Conservation (phyloP, 2,113 vertebrate species). For the Pyrgilauda ruficollis region DNA sequence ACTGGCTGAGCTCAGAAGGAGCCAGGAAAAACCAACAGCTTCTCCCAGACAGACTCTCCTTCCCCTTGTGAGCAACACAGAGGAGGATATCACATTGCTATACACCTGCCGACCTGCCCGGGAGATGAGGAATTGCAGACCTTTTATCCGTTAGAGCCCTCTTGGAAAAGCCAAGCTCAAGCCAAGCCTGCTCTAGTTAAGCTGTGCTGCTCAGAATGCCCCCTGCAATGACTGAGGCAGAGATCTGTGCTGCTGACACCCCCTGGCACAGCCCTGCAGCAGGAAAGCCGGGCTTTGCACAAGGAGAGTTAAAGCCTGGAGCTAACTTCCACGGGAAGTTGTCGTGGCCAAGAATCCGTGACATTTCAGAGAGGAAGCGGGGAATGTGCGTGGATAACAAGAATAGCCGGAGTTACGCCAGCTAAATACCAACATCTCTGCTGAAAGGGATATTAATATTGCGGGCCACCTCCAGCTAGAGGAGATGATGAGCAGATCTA, state of each 20-base stretch:
- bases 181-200: neutral
- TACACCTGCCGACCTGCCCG: neutral
- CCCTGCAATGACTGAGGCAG: neutral
- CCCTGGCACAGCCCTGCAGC: neutral
- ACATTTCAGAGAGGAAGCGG: conserved; percentile 20
- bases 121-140: neutral
- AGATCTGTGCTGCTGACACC: neutral
- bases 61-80: neutral
- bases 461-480: neutral
- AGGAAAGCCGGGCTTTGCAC: neutral
- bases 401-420: neutral
- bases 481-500: neutral
- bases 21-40: neutral
- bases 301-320: neutral
- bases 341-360: conserved; percentile 20
- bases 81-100: neutral
- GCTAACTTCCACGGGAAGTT: conserved; percentile 4
- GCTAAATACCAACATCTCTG: conserved; percentile 21
- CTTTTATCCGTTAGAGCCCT: neutral
- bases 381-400: neutral
- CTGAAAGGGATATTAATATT: neutral
- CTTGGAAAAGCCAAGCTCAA: neutral
- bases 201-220: neutral
- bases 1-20: accelerated
- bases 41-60: neutral